Evolutionary conservation across 2,113 vertebrate species (phyloP), one percentile per base, ranked within the genome.

Genomic region (Sprattus sprattus): DNA sequence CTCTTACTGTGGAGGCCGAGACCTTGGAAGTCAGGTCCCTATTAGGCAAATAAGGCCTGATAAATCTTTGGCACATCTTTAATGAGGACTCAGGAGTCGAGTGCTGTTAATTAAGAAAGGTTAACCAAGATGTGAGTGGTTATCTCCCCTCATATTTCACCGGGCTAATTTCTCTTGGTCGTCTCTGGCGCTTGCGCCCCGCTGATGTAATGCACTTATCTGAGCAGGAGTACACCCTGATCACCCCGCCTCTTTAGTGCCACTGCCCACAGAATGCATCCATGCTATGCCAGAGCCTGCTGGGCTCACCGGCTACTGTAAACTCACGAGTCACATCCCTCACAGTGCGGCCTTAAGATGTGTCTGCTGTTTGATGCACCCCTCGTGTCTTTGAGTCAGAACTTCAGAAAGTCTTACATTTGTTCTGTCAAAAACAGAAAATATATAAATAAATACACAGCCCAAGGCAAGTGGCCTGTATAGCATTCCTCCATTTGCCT

Each of bases 11-110:
- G 94, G 94, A 94, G 95, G 94, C 95, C 81, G 94, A 95, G 95
- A 94, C 93, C 94, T 95, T 93, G 92, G 93, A 95, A 96, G 94
- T 96, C 95, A 95, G 96, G 96, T 94, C 94, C 93, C 93, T 95
- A 97, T 97, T 97, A 96, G 94, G 96, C 95, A 97, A 96, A 97
- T 97, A 96, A 96, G 95, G 93, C 91, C 94, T 96, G 96, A 97
- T 97, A 95, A 96, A 97, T 97, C 96, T 96, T 95, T 94, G 86
- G 93, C 93, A 92, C 93, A 88, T 94, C 94, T 94, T 95, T 96
- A 97, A 96, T 96, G 95, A 96, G 96, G 94, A 93, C 94, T 95
- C 90, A 88, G 90, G 94, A 94, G 93, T 92, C 90, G 94, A 88
- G 92, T 92, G 91, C 90, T 93, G 94, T 94, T 97, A 96, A 96